A percentile compares a stretch with the other conserved stretches of the same genome.
These are phyloP conservation scores for Heterocephalus glaber DNA, from an alignment of 2,113 vertebrate species.

Conservation along the genomic window DNA sequence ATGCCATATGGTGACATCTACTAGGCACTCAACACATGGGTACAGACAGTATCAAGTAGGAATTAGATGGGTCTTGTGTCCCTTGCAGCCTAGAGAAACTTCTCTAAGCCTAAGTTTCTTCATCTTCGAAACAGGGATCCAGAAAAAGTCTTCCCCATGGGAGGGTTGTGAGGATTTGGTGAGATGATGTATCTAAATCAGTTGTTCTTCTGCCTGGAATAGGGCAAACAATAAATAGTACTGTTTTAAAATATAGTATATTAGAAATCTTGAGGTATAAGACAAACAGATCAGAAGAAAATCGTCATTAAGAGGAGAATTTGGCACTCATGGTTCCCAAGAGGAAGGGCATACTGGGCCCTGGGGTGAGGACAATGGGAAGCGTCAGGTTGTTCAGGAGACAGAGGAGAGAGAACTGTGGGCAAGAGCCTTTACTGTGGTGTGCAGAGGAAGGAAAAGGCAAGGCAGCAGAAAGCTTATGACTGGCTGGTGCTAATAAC, in stretches of 20 bases:
- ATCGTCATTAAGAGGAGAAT: neutral
- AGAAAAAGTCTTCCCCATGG: neutral
- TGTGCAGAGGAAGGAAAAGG: neutral
- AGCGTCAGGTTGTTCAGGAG: neutral
- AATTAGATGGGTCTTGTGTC: neutral
- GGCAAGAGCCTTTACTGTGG: neutral
- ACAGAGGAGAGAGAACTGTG: neutral
- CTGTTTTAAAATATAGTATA: neutral
- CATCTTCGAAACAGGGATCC: neutral
- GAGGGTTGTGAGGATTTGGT: neutral
- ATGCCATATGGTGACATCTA: neutral
- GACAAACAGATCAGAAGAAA: neutral
- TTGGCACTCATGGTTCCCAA: neutral
- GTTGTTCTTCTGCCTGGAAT: neutral
- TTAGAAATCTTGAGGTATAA: neutral
- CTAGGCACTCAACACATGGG: neutral
- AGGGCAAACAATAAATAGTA: neutral
- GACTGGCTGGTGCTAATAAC: neutral
- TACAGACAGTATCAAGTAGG: neutral
- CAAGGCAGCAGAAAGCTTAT: neutral
- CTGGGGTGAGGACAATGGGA: no score
- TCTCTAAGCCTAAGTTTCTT: neutral
- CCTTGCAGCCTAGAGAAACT: neutral
- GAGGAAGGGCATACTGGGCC: neutral
- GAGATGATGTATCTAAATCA: neutral